Conservation (phyloP, 2,797 vertebrate genomes). For the Spinibarbus caldwelli region DNA sequence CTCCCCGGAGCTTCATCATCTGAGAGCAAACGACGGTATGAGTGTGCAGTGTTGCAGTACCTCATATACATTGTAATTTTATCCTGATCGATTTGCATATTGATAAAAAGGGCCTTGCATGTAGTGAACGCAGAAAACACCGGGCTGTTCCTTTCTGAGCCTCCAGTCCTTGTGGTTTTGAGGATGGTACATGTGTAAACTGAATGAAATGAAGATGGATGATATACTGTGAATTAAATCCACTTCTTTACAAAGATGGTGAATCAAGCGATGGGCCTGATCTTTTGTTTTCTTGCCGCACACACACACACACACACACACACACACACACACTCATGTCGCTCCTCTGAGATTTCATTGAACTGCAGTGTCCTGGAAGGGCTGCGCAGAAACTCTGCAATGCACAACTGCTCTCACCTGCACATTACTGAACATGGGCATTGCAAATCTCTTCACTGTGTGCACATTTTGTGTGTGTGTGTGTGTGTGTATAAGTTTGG, state of each 20-base stretch:
- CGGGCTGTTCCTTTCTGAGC: constrained; percentile 48
- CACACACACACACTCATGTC: constrained; percentile 17
- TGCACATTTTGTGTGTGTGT: not conserved
- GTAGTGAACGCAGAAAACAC: constrained; percentile 24
- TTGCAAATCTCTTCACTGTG: not conserved
- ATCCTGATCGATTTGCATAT: constrained; percentile 35
- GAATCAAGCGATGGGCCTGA: constrained; percentile 32
- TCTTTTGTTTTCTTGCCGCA: constrained; percentile 19
- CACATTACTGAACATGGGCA: constrained; percentile 14
- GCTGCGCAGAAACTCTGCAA: constrained; percentile 53
- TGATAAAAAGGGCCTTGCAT: constrained; percentile 49
- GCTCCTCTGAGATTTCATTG: constrained; percentile 37
- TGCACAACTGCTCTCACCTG: constrained; percentile 53
- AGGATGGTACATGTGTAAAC: constrained; percentile 50
- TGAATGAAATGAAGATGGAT: constrained; percentile 56
- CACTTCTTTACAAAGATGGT: constrained; percentile 51
- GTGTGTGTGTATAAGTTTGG: not conserved
- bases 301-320: no score
- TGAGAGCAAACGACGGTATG: not conserved
- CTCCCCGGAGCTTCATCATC: not conserved
- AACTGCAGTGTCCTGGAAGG: constrained; percentile 52
- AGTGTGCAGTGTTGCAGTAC: constrained; percentile 10
- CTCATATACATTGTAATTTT: constrained; percentile 31
- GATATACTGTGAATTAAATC: constrained; percentile 61
- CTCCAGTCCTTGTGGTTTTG: constrained; percentile 47